These are phyloP conservation scores for Diuraphis noxia DNA, from an alignment of 1,140 invertebrate species.

Conservation along the genomic window DNA sequence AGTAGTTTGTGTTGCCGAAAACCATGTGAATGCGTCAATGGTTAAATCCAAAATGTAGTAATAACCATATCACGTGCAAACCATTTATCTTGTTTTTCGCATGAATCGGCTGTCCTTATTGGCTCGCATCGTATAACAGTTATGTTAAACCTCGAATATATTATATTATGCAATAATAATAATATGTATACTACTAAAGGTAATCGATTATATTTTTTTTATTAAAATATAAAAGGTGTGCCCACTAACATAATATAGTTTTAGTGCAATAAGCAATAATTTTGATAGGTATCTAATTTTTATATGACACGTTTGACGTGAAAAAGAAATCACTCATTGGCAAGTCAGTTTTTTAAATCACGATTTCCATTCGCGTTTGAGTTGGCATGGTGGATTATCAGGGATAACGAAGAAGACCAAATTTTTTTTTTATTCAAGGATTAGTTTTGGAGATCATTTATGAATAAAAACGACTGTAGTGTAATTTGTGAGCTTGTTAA, in stretches of 20 bases:
- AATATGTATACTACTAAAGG: background rate
- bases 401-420: background rate
- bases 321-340: background rate
- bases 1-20: background rate
- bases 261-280: background rate
- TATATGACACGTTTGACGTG: background rate
- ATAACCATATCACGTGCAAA: background rate
- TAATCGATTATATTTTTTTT: conserved; percentile 11
- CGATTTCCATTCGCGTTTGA: background rate
- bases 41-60: background rate
- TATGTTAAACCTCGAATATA: background rate
- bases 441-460: background rate
- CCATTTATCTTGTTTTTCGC: conserved; percentile 6
- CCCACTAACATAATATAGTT: background rate
- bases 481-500: background rate
- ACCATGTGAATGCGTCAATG: background rate
- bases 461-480: background rate
- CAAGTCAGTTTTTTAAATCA: background rate
- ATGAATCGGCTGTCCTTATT: conserved; percentile 6
- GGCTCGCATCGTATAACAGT: background rate
- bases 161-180: background rate
- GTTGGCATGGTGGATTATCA: background rate
- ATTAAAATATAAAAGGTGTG: background rate
- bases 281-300: background rate
- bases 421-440: background rate